Percentiles rank a stretch among this genome's conserved stretches.
phyloP scores from a whole-genome alignment of 2,113 vertebrate species.

The Cervus canadensis region DNA sequence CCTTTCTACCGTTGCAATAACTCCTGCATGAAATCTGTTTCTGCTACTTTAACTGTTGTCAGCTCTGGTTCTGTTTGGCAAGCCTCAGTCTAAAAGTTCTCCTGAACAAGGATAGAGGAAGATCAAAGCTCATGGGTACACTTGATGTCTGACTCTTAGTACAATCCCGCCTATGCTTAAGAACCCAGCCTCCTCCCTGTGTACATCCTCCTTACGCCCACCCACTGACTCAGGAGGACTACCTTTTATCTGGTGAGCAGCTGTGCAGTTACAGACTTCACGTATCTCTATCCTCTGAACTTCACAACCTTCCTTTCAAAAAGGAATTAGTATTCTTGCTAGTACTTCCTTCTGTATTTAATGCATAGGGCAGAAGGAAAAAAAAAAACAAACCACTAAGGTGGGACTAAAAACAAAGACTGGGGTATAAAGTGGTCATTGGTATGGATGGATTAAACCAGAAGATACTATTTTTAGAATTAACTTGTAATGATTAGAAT shows the following conservation, averaged over 20 bases:
- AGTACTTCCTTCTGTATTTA: not conserved
- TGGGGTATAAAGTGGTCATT: not conserved
- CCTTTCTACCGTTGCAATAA: not conserved
- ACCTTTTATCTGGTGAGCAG: not conserved
- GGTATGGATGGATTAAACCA: not conserved
- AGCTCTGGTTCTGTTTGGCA: not conserved
- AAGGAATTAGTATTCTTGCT: not conserved
- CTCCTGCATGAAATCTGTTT: not conserved
- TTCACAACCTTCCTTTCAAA: not conserved
- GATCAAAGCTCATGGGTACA: too few species aligned
- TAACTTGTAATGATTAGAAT: not conserved
- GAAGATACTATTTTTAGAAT: not conserved
- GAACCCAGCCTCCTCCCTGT: rapidly evolving
- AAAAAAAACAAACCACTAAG: not conserved
- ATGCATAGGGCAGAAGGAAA: not conserved
- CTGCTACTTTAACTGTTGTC: not conserved
- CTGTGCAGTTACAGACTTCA: not conserved
- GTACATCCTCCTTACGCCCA: rapidly evolving
- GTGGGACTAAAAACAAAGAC: not conserved
- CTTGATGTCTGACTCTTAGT: too few species aligned
- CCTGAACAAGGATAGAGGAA: not conserved
- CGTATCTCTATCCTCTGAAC: rapidly evolving
- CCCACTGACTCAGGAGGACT: not conserved
- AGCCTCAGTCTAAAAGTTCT: not conserved
- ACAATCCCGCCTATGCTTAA: not conserved